Conservation (phyloP, 1,140 invertebrate genomes). For the Hormaphis cornu region DNA sequence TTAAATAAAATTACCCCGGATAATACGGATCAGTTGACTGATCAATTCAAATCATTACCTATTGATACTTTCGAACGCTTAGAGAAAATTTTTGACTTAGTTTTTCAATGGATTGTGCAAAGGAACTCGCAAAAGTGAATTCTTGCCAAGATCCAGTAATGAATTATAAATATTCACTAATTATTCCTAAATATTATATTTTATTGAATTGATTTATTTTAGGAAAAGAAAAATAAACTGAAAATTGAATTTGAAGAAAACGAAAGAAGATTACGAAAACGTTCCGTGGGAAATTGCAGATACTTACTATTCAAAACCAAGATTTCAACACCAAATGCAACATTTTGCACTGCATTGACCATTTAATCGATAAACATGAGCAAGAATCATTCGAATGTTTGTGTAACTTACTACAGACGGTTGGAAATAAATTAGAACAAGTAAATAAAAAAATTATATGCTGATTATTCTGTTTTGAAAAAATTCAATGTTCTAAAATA, state of each 20-base stretch:
- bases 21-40: conserved; percentile 73
- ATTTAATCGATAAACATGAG: conserved; percentile 64
- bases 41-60: conserved; percentile 62
- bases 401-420: conserved; percentile 80
- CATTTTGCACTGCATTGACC: conserved; percentile 78
- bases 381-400: conserved; percentile 89
- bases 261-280: conserved; percentile 62
- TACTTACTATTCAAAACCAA: conserved; percentile 74
- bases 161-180: background rate
- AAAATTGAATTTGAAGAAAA: conserved; percentile 58
- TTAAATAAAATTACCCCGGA: conserved; percentile 92
- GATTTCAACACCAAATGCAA: conserved; percentile 80
- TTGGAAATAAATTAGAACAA: conserved; percentile 77
- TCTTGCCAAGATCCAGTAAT: conserved; percentile 54
- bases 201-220: conserved; percentile 22
- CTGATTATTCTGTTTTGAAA: too few relatives aligned
- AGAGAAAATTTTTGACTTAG: conserved; percentile 74
- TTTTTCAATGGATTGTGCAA: conserved; percentile 63
- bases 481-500: too few relatives aligned
- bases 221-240: conserved; percentile 66
- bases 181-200: too few relatives aligned
- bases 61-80: conserved; percentile 74
- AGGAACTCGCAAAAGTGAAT: conserved; percentile 55
- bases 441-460: too few relatives aligned
- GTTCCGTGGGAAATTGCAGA: conserved; percentile 78